phyloP scores from a whole-genome alignment of 2,888 invertebrate species.

The Bembecia ichneumoniformis region DNA sequence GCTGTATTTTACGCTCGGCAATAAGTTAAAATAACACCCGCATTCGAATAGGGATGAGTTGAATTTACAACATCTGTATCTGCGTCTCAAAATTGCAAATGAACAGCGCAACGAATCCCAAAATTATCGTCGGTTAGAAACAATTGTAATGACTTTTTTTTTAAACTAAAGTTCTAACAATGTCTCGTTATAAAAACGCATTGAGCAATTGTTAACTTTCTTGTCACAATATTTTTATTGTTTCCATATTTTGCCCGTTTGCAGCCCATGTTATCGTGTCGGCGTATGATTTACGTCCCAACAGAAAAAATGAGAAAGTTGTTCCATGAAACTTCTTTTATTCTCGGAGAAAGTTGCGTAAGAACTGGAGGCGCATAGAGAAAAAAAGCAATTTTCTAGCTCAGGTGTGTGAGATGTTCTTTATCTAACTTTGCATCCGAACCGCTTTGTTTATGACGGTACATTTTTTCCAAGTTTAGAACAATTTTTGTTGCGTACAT shows the following conservation, averaged over 20 bases:
- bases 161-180: conserved; percentile 27
- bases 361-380: conserved; percentile 70
- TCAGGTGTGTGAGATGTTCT: conserved; percentile 73
- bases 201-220: conserved; percentile 33
- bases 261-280: conserved; percentile 44
- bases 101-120: background rate
- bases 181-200: conserved; percentile 28
- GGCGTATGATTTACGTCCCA: conserved; percentile 55
- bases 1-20: conserved; percentile 52
- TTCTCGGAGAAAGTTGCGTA: conserved; percentile 68
- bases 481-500: conserved; percentile 64
- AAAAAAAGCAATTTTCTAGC: conserved; percentile 73
- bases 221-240: conserved; percentile 66
- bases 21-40: conserved; percentile 50
- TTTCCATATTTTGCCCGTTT: conserved; percentile 51
- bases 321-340: conserved; percentile 67
- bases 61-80: conserved; percentile 18
- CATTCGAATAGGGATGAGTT: conserved; percentile 26
- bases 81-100: conserved; percentile 3
- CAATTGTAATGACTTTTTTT: conserved; percentile 6
- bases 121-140: background rate
- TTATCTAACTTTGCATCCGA: conserved; percentile 73
- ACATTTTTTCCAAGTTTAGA: conserved; percentile 68
- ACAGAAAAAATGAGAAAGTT: conserved; percentile 58
- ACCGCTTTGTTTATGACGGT: conserved; percentile 66